Base-by-base conservation (phyloP, 2,888 invertebrate species). In the Periphyllus acericola region DNA sequence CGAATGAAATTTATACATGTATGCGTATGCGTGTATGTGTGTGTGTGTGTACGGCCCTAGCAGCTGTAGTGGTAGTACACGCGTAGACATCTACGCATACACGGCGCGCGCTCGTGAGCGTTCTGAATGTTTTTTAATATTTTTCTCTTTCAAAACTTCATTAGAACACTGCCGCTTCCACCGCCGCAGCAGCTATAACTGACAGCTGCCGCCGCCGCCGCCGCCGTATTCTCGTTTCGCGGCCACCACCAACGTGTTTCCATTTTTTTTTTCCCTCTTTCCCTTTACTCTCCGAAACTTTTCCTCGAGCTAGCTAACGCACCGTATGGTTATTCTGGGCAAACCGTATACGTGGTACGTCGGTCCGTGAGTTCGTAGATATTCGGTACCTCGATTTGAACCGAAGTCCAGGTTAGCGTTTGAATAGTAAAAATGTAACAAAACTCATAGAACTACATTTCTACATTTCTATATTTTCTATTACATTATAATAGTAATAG, bases 101-200 rank as follows among this genome's bases (percentile, higher is more conserved):
- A 25, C n/a, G 34, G 34, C n/a, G 4, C 21, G 17, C 5, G 29
- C 25, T 4, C 46, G 29, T 29, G 14, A 40, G 68, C 46, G 36
- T n/a, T 72, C 34, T n/a, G 74, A 74, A 75, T 83, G 60, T 74
- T 40, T 74, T 68, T 74, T 83, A 80, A 80, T 66, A 32, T 82
- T 66, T 78, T 82, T 52, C 82, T 71, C 32, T 29, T 71, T 83
- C 82, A 83, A 83, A 83, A 83, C 82, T 83, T 83, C 82, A 83
- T 83, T 83, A 83, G 82, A 80, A 80, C 34, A 34, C 34, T 11
- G 60, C 46, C 71, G 55, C 68, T 14, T 14, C 46, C 72, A 25
- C 32, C 11, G 25, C 66, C 17, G 36, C 21, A 3, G 17, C 60
- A 17, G 21, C 32, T n/a, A 72, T 55, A 72, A 72, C 72, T 34